Conservation (phyloP, 2,888 invertebrate species). For the Drosophila vallismaia region DNA sequence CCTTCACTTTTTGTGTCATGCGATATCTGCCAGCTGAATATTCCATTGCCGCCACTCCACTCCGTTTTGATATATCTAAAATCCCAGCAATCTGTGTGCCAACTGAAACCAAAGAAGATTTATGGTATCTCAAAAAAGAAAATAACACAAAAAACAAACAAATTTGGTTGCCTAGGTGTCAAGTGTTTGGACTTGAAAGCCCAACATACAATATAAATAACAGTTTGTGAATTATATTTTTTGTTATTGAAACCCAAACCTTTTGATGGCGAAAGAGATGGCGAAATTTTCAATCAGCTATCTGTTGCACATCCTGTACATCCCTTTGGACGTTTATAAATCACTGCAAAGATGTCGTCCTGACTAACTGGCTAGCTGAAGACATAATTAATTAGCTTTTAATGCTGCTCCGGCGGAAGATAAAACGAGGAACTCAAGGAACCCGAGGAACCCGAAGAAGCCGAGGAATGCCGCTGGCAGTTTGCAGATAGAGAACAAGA, state of each 20-base stretch:
- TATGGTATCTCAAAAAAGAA: conserved; percentile 54
- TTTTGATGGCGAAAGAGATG: conserved; percentile 41
- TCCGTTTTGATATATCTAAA: conserved; percentile 60
- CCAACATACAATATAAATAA: conserved; percentile 51
- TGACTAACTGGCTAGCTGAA: conserved; percentile 60
- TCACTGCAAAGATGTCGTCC: conserved; percentile 54
- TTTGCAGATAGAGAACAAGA: conserved; percentile 31
- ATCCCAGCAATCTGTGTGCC: conserved; percentile 78
- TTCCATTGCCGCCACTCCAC: conserved; percentile 35
- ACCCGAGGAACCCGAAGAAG: conserved; percentile 12
- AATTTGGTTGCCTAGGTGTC: conserved; percentile 65
- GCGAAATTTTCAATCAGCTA: conserved; percentile 54
- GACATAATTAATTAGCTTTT: conserved; percentile 78
- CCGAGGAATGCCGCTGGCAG: conserved; percentile 57
- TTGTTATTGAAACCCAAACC: conserved; percentile 72
- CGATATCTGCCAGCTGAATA: conserved; percentile 28
- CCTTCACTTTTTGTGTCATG: conserved; percentile 12
- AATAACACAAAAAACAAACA: conserved; percentile 14
- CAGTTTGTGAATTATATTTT: conserved; percentile 68
- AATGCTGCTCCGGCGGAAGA: conserved; percentile 56
- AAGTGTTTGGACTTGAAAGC: conserved; percentile 50
- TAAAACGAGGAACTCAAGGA: background rate
- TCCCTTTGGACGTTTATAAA: conserved; percentile 54
- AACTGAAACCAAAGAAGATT: conserved; percentile 77
- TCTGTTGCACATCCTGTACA: conserved; percentile 60